Base-by-base conservation (phyloP, 2,797 vertebrate species). In the Halcyon badia region DNA sequence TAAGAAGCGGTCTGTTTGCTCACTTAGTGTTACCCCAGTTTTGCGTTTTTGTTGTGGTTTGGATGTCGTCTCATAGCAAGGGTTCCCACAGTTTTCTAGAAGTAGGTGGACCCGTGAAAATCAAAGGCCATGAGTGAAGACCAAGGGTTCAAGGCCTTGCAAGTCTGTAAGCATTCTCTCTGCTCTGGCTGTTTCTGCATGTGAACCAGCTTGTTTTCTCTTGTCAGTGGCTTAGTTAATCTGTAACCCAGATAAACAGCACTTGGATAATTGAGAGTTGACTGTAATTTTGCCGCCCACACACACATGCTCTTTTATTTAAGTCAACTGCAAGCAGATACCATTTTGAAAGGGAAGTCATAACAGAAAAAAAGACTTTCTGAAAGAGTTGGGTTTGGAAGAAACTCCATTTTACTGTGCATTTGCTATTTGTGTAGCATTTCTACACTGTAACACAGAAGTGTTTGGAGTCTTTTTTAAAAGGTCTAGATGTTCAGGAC, bases 241-340 rank as follows among this genome's bases (percentile, higher is more conserved):
- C 72, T 94, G 85, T 96, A 94, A 95, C 93, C 90, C 80, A 96
- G 93, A 96, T 96, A 96, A 96, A 93, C 95, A 96, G 66, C 92
- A 72, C 93, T 88, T 82, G 73, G 83, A 72, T 94, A 81, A 95
- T 83, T 79, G 91, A 92, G 77, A 93, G 58, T 76, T 87, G 85
- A 65, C 83, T 94, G 73, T 72, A 82, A 91, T 84, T 91, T 92
- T 91, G 35, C 90, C 86, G 90, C 93, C 83, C 91, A 33, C 79
- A 90, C 76, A 89, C 79, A 88, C 60, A 60, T 72, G 60, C 61
- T 94, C 83, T 94, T 91, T 94, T 89, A 71, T 96, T 93, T 90
- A 61, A 94, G 79, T 90, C 65, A 96, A 90, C 72, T 85, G 65
- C 52, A 87, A 83, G 65, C 76, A 91, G 46, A 48, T 90, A 87